These are phyloP conservation scores for Aphelocoma coerulescens DNA, from an alignment of 2,113 vertebrate species.

Conservation along the genomic window DNA sequence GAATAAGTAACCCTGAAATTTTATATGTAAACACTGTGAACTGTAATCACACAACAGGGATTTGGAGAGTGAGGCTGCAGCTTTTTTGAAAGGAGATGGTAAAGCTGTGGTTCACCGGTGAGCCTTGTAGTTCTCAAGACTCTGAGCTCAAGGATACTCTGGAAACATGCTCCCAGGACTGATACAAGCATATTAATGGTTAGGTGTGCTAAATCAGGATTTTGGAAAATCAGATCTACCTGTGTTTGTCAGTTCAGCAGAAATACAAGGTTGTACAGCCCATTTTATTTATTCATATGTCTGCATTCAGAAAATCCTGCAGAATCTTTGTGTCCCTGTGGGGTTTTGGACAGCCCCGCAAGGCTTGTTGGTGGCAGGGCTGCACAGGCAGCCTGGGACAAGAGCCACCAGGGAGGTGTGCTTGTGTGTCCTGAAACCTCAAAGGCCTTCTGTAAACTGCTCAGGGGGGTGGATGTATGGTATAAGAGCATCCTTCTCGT, in stretches of 20 bases:
- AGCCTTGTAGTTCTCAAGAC: background rate
- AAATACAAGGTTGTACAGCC: background rate
- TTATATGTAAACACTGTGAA: background rate
- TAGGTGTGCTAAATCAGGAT: background rate
- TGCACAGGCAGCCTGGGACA: background rate
- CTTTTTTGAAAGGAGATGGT: background rate
- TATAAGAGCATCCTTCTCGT: background rate
- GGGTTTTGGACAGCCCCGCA: background rate
- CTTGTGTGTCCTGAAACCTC: background rate
- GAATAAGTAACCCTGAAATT: background rate
- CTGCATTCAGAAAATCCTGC: background rate
- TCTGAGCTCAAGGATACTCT: background rate
- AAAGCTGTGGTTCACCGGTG: background rate
- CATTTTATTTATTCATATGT: background rate
- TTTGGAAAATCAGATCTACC: background rate
- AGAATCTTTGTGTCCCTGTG: background rate
- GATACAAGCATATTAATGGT: background rate
- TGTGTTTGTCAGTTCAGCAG: background rate
- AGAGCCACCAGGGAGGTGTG: background rate
- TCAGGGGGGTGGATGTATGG: background rate
- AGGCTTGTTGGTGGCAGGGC: background rate
- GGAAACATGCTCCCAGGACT: background rate
- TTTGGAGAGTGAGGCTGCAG: background rate
- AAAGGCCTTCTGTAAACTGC: background rate
- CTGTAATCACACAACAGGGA: background rate